Conservation (phyloP, 2,797 vertebrate genomes). For the Babyrousa celebensis region DNA sequence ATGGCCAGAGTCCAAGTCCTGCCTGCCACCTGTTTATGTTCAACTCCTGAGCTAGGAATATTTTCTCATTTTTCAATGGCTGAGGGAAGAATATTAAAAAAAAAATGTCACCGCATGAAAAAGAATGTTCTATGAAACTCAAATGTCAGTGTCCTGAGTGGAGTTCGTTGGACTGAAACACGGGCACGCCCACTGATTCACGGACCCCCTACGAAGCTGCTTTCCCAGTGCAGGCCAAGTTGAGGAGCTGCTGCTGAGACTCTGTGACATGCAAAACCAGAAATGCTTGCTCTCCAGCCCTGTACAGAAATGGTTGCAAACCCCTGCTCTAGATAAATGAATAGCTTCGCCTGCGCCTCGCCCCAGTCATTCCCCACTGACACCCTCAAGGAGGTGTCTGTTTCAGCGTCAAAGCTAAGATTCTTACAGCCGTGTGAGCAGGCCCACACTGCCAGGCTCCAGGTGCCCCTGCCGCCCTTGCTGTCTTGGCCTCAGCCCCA, state of each 20-base stretch:
- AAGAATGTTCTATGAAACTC: neutral
- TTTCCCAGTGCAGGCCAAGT: neutral
- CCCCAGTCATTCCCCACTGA: neutral
- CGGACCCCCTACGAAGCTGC: fast-evolving
- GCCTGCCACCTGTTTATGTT: neutral
- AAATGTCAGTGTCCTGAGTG: neutral
- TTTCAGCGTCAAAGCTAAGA: neutral
- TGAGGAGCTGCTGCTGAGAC: neutral
- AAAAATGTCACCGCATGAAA: neutral
- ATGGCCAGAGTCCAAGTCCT: neutral
- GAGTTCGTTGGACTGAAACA: too few species aligned
- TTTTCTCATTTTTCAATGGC: neutral
- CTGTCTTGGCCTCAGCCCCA: neutral
- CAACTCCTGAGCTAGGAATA: neutral
- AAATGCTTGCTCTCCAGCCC: neutral
- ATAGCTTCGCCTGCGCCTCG: neutral
- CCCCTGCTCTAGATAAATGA: fast-evolving
- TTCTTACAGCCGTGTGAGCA: neutral
- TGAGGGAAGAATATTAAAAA: neutral
- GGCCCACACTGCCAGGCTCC: neutral
- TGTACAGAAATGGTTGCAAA: neutral
- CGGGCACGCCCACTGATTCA: neutral
- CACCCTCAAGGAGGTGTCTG: neutral
- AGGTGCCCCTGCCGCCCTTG: neutral
- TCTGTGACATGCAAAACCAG: neutral